These are phyloP conservation scores for Malthinus flaveolus DNA, from an alignment of 2,888 invertebrate species.

Conservation along the genomic window DNA sequence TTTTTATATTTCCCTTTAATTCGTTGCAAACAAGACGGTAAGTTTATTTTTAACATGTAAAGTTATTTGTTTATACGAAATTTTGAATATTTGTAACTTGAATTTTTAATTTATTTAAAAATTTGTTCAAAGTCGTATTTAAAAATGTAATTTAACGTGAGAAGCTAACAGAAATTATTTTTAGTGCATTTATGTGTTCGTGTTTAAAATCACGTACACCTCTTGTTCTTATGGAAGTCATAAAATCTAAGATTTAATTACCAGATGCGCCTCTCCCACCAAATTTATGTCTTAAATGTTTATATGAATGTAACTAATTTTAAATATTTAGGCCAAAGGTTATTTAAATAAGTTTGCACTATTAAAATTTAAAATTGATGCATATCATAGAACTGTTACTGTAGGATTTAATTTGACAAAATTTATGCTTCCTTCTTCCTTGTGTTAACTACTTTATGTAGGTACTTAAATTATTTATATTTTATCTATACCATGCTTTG, in stretches of 20 bases:
- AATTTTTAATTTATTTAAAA: neutral
- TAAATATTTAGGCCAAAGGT: neutral
- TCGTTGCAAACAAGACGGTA: conserved; percentile 16
- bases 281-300: neutral
- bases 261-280: conserved; percentile 24
- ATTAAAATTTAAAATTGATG: neutral
- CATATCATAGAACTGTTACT: too few species aligned
- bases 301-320: conserved; percentile 5
- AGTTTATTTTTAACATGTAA: conserved; percentile 2
- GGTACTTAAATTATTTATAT: too few species aligned
- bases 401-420: too few species aligned
- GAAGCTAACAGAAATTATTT: neutral
- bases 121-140: neutral
- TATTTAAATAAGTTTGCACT: neutral
- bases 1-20: conserved; percentile 8
- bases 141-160: neutral
- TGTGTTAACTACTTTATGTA: too few species aligned
- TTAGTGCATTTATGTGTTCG: neutral
- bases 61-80: neutral
- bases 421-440: too few species aligned
- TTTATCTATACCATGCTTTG: too few species aligned
- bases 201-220: neutral
- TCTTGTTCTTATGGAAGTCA: neutral
- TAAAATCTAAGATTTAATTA: conserved; percentile 20
- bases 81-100: neutral